Evolutionary conservation across 2,888 invertebrate genomes (phyloP).

Genomic region (Octodonta nipae): DNA sequence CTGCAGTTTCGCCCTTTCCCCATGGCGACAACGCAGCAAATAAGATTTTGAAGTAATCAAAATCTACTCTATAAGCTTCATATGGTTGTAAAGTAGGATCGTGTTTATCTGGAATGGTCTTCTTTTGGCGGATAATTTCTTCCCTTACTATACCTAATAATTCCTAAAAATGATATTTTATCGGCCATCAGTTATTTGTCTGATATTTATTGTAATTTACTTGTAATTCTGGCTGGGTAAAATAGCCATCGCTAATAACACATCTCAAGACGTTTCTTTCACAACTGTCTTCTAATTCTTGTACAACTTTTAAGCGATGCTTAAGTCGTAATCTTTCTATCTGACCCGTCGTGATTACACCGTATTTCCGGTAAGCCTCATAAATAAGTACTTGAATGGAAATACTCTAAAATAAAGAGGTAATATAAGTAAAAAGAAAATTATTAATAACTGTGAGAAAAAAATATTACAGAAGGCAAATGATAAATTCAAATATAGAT

Average conservation of each 20-base stretch:
- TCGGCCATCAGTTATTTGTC: too few relatives aligned
- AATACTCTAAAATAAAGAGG: conserved; percentile 61
- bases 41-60: conserved; percentile 74
- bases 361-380: conserved; percentile 73
- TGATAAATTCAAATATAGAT: too few relatives aligned
- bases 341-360: conserved; percentile 65
- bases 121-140: conserved; percentile 59
- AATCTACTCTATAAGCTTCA: conserved; percentile 78
- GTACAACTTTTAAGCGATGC: conserved; percentile 82
- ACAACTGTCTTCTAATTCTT: conserved; percentile 79
- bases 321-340: conserved; percentile 85
- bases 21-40: conserved; percentile 82
- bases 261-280: conserved; percentile 81
- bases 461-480: too few relatives aligned
- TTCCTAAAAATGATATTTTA: conserved; percentile 20
- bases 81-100: conserved; percentile 71
- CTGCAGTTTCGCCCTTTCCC: conserved; percentile 70
- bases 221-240: conserved; percentile 50
- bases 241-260: conserved; percentile 56
- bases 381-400: conserved; percentile 72
- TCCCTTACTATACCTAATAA: conserved; percentile 46
- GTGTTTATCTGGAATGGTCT: conserved; percentile 45
- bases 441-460: too few relatives aligned
- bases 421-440: too few relatives aligned
- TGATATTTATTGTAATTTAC: too few relatives aligned